Evolutionary conservation across 1,140 invertebrate species (phyloP).

Genomic region (Gyrodactylus bullatarudis): DNA sequence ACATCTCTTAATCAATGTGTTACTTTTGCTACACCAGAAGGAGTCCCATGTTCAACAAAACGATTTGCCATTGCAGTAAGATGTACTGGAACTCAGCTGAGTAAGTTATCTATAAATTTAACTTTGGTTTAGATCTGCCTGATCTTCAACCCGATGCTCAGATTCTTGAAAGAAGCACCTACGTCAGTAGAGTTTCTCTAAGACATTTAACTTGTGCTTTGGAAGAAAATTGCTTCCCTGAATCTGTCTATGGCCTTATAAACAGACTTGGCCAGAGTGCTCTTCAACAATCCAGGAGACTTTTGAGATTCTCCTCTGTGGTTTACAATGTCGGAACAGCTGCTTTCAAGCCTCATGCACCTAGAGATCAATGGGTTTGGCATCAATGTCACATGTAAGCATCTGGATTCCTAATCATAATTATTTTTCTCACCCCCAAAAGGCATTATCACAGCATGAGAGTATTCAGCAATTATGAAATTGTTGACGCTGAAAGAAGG

Average conservation of each 20-base stretch:
- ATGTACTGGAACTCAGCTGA: neutral
- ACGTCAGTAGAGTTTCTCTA: conserved; percentile 51
- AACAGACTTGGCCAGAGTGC: conserved; percentile 25
- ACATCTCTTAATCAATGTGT: neutral
- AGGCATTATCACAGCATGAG: conserved; percentile 97
- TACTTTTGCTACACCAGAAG: neutral
- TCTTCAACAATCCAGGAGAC: conserved; percentile 32
- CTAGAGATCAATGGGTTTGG: conserved; percentile 72
- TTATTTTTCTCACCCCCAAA: conserved; percentile 4
- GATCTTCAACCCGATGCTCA: conserved; percentile 47
- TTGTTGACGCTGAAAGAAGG: conserved; percentile 33
- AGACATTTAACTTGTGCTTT: conserved; percentile 60
- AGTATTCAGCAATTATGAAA: conserved; percentile 70
- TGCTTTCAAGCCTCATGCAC: conserved; percentile 52
- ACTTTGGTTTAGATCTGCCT: conserved; percentile 29
- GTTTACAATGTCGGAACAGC: conserved; percentile 54
- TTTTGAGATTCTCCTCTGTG: conserved; percentile 56
- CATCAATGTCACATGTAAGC: conserved; percentile 68
- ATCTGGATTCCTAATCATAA: neutral
- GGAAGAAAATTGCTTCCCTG: conserved; percentile 68
- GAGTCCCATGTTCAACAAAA: neutral
- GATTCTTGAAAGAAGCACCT: conserved; percentile 41
- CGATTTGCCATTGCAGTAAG: neutral
- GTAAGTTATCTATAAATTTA: conserved; percentile 5
- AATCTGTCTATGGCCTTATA: conserved; percentile 33